Evolutionary conservation across 2,888 invertebrate genomes (phyloP).

Genomic region (Anticlea derivata): DNA sequence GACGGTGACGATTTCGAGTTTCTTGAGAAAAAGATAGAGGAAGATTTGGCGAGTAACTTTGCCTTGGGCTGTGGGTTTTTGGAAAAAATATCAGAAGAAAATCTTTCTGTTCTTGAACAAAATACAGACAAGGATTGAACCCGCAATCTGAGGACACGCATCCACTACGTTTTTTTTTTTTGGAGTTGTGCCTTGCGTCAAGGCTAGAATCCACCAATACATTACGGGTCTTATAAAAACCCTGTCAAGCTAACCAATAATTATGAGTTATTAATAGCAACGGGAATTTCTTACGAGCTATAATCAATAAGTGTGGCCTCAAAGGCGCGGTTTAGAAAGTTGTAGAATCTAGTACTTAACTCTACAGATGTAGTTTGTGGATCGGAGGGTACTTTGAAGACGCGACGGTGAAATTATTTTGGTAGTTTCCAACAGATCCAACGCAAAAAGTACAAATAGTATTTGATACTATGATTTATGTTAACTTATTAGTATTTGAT

Average conservation of each 20-base stretch:
- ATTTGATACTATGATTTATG: slow-evolving; percentile 21
- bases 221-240: no score
- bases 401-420: slow-evolving; percentile 4
- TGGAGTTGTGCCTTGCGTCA: no score
- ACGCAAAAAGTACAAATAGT: slow-evolving; percentile 34
- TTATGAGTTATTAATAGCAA: no score
- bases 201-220: no score
- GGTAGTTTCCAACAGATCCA: slow-evolving; percentile 1
- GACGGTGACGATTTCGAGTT: slow-evolving; percentile 71
- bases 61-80: slow-evolving; percentile 56
- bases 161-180: no score
- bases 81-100: slow-evolving; percentile 75
- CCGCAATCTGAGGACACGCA: no score
- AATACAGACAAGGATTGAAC: no score
- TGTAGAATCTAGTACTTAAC: not conserved
- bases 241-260: no score
- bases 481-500: slow-evolving; percentile 40
- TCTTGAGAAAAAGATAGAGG: slow-evolving; percentile 68
- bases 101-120: slow-evolving; percentile 60
- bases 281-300: no score
- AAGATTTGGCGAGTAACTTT: slow-evolving; percentile 55
- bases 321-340: no score
- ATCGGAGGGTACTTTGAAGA: slow-evolving; percentile 1
- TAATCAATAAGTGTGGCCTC: no score
- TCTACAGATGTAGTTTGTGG: slow-evolving; percentile 7